Conservation (phyloP, 2,797 vertebrate species). For the Discoglossus pictus region DNA sequence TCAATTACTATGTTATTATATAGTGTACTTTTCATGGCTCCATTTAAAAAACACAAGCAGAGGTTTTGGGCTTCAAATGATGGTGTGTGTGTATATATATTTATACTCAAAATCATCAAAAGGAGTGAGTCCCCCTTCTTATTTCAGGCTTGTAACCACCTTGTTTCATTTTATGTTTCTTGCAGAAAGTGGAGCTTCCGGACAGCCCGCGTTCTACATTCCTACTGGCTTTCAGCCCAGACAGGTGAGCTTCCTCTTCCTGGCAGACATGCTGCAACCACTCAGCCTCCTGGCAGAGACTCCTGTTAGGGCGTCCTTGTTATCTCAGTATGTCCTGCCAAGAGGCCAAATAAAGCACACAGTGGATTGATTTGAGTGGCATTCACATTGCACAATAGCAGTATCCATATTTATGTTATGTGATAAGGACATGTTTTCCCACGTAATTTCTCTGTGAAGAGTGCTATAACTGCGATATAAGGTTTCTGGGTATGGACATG, state of each 20-base stretch:
- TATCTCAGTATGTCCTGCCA: slow-evolving; percentile 5
- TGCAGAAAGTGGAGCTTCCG: slow-evolving; percentile 96
- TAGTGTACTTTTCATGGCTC: no score
- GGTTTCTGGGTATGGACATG: no score
- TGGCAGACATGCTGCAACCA: slow-evolving; percentile 15
- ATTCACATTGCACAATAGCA: neutral
- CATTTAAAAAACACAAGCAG: no score
- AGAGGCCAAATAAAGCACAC: neutral
- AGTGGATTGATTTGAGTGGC: neutral
- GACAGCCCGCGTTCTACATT: slow-evolving; percentile 98
- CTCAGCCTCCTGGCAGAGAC: slow-evolving; percentile 7
- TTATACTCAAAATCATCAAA: no score
- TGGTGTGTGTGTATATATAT: no score
- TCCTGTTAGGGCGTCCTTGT: neutral
- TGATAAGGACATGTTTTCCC: no score
- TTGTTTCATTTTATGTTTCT: slow-evolving; percentile 62
- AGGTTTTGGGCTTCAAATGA: no score
- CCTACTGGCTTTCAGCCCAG: slow-evolving; percentile 97
- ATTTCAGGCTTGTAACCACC: slow-evolving; percentile 17
- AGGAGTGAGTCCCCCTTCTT: no score
- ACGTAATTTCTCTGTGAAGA: no score
- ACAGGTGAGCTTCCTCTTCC: slow-evolving; percentile 79
- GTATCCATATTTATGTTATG: no score
- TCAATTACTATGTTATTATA: no score
- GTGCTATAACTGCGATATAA: no score